A percentile compares a stretch with the other conserved stretches of the same genome.
These are phyloP conservation scores for Oxyura jamaicensis DNA, from an alignment of 2,113 vertebrate genomes.

Conservation along the genomic window DNA sequence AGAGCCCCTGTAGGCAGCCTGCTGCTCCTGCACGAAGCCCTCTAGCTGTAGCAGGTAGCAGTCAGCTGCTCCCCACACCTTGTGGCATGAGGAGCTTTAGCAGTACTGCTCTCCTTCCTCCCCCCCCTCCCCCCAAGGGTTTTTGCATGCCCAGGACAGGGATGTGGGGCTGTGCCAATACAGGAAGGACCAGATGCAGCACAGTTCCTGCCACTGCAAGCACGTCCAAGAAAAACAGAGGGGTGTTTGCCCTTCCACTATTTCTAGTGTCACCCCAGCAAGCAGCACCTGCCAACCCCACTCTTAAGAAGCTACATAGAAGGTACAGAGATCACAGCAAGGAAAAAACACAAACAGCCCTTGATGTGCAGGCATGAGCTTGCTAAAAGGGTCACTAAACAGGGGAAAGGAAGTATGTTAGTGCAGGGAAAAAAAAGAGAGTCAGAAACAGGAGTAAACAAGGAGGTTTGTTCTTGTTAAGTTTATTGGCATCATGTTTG, in stretches of 20 bases:
- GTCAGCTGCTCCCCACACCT: no score
- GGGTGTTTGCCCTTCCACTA: neutral
- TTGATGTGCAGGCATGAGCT: neutral
- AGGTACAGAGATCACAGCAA: accelerated
- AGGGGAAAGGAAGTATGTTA: neutral
- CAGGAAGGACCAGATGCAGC: neutral
- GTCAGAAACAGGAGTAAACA: conserved; percentile 68
- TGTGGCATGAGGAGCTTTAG: neutral
- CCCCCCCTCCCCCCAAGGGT: neutral
- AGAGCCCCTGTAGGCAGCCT: neutral
- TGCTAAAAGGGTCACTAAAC: neutral
- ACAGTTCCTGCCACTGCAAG: neutral
- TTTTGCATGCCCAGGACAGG: accelerated
- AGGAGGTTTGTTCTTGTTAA: conserved; percentile 79
- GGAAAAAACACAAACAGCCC: neutral
- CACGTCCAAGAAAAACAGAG: neutral
- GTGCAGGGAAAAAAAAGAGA: neutral
- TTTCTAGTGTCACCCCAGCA: neutral
- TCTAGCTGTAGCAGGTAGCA: neutral
- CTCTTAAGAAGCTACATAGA: neutral
- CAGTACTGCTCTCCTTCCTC: neutral
- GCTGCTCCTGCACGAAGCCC: neutral
- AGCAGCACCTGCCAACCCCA: neutral
- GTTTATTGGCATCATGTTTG: conserved; percentile 85
- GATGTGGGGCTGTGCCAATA: neutral